These are phyloP conservation scores for Aphodius sticticus DNA, from an alignment of 2,888 invertebrate species.

Conservation along the genomic window DNA sequence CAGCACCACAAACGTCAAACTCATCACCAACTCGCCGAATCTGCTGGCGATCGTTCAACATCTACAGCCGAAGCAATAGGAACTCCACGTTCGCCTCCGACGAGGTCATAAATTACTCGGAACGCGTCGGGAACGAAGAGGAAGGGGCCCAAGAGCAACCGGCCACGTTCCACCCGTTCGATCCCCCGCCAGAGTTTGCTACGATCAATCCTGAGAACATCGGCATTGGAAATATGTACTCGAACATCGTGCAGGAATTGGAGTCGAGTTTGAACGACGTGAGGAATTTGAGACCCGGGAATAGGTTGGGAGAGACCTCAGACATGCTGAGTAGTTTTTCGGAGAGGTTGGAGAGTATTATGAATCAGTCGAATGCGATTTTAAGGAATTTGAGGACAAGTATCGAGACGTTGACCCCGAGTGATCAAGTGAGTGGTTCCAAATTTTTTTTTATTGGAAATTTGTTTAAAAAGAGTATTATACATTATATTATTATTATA, in stretches of 20 bases:
- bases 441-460: no score
- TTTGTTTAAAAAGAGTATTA: no score
- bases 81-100: slow-evolving; percentile 48
- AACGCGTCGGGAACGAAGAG: slow-evolving; percentile 53
- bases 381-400: slow-evolving; percentile 55
- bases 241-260: slow-evolving; percentile 56
- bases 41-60: slow-evolving; percentile 32
- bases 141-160: slow-evolving; percentile 42
- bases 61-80: slow-evolving; percentile 19
- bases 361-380: slow-evolving; percentile 57
- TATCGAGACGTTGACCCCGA: slow-evolving; percentile 51
- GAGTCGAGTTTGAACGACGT: slow-evolving; percentile 56
- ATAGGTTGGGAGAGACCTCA: slow-evolving; percentile 53
- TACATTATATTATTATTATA: no score
- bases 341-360: slow-evolving; percentile 55
- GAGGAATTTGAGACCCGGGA: slow-evolving; percentile 51
- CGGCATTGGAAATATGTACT: slow-evolving; percentile 55
- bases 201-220: slow-evolving; percentile 51
- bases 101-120: slow-evolving; percentile 57
- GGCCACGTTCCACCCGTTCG: slow-evolving; percentile 47
- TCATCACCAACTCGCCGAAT: slow-evolving; percentile 35
- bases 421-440: slow-evolving; percentile 14
- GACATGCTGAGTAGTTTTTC: slow-evolving; percentile 57
- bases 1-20: slow-evolving; percentile 25
- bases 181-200: slow-evolving; percentile 49